A percentile compares a stretch with the other conserved stretches of the same genome.
phyloP scores from a whole-genome alignment of 2,888 invertebrate species.

The Leptopilina myrica region DNA sequence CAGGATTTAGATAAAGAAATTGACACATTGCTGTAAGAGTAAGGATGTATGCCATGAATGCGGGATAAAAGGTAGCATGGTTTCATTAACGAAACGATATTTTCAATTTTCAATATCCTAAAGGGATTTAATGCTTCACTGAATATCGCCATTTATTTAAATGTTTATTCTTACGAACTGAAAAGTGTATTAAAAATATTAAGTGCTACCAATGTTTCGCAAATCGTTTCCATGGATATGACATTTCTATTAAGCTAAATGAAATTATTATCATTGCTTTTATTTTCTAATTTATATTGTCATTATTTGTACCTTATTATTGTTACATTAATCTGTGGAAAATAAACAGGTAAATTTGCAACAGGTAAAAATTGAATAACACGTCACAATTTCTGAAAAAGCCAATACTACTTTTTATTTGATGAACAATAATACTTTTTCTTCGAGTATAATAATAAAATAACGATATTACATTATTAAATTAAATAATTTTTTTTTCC shows the following conservation, averaged over 20 bases:
- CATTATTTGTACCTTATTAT: too few relatives aligned
- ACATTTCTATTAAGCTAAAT: background rate
- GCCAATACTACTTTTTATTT: constrained; percentile 1
- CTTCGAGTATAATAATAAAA: background rate
- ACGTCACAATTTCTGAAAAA: background rate
- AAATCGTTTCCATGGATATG: background rate
- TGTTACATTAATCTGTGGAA: too few relatives aligned
- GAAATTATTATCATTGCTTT: background rate
- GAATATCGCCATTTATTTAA: background rate
- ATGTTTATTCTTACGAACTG: background rate
- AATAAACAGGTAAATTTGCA: background rate
- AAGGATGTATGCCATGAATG: constrained; percentile 61
- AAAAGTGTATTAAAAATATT: background rate
- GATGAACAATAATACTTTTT: background rate
- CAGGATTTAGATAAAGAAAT: constrained; percentile 56
- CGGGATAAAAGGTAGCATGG: constrained; percentile 60
- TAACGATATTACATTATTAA: background rate
- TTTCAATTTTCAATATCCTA: constrained; percentile 59
- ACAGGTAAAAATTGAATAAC: constrained; percentile 2
- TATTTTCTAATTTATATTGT: too few relatives aligned
- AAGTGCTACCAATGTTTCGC: background rate
- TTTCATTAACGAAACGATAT: constrained; percentile 59
- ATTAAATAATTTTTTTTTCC: background rate
- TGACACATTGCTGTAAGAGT: constrained; percentile 59
- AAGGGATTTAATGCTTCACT: background rate